Percentiles rank a stretch among this genome's conserved stretches.
Evolutionary conservation across 2,113 vertebrate genomes (phyloP).

Genomic region (Dicaeum eximium): DNA sequence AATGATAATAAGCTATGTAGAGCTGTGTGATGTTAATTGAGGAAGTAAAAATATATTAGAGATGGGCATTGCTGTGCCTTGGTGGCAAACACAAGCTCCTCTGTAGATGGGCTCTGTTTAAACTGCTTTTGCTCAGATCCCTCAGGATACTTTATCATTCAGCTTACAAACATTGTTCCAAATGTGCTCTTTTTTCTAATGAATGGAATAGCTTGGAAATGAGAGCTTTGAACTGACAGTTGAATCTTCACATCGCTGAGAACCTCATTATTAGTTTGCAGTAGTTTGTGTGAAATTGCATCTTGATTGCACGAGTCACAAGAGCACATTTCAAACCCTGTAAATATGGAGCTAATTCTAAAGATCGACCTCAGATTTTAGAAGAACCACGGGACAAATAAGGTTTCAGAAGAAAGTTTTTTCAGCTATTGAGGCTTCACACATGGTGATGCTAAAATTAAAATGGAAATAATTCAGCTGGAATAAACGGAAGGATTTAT

Average conservation of each 20-base stretch:
- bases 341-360: neutral
- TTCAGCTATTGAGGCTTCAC: neutral
- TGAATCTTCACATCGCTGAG: neutral
- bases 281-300: neutral
- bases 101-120: neutral
- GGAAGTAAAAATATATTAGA: neutral
- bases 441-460: neutral
- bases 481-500: slow-evolving; percentile 12
- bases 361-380: neutral
- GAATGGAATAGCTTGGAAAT: neutral
- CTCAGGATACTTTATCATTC: neutral
- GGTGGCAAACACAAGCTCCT: neutral
- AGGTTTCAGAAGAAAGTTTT: neutral
- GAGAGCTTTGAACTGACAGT: neutral
- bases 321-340: neutral
- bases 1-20: neutral
- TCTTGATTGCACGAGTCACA: neutral
- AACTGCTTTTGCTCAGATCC: neutral
- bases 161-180: neutral
- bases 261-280: slow-evolving; percentile 14
- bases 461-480: neutral
- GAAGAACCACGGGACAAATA: neutral
- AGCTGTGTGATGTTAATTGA: neutral
- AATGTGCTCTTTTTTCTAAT: neutral
- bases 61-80: neutral